Evolutionary conservation across 2,113 vertebrate species (phyloP).

Genomic region (Otocyon megalotis): DNA sequence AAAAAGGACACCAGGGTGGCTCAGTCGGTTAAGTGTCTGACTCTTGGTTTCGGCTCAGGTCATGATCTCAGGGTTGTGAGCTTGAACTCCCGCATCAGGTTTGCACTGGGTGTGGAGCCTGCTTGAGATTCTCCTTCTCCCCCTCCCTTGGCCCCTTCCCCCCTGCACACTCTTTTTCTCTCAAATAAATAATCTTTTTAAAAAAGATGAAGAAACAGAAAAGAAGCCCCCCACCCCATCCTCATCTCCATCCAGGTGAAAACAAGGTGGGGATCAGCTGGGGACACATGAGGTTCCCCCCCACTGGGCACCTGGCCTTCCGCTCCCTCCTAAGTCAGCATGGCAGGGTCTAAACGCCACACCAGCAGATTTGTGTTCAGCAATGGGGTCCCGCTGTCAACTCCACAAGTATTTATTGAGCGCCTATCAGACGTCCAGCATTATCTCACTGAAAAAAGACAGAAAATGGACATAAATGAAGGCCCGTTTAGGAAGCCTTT

Average conservation of each 20-base stretch:
- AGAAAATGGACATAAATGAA: background rate
- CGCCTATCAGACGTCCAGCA: background rate
- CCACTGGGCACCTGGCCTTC: fast-evolving
- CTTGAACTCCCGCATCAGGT: background rate
- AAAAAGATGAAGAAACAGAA: background rate
- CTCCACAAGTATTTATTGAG: background rate
- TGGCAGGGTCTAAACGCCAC: background rate
- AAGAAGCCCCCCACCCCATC: too few relatives aligned
- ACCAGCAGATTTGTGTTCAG: background rate
- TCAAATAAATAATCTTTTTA: background rate
- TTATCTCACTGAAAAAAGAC: background rate
- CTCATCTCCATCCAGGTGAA: background rate
- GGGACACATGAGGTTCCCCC: too few relatives aligned
- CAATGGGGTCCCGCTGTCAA: background rate
- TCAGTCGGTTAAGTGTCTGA: background rate
- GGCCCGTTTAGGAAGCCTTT: background rate
- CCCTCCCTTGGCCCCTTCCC: background rate
- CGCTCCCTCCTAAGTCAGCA: background rate
- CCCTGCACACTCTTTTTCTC: background rate
- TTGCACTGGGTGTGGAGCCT: background rate
- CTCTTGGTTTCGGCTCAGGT: background rate
- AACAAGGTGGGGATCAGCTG: background rate
- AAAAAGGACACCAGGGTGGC: background rate
- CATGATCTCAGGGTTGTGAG: background rate
- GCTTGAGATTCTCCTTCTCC: background rate